phyloP scores from a whole-genome alignment of 2,888 invertebrate species.

The Melieria crassipennis region DNA sequence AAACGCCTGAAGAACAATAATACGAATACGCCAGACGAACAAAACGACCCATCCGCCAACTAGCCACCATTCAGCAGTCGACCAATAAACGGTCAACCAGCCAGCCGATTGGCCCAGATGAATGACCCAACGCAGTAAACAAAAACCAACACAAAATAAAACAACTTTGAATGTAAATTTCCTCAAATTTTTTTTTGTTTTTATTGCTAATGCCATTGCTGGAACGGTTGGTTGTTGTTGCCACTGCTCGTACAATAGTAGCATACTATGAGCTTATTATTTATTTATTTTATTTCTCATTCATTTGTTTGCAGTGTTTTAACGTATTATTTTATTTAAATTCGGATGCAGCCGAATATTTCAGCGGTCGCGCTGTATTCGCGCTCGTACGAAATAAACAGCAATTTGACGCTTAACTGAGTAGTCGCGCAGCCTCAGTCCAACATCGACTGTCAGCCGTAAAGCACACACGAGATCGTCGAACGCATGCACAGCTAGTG shows the following conservation, averaged over 20 bases:
- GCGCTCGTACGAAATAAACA: constrained; percentile 34
- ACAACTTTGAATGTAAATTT: neutral
- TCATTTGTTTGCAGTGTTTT: neutral
- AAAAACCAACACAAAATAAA: neutral
- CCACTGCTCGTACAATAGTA: neutral
- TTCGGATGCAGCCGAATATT: constrained; percentile 6
- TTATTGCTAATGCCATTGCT: neutral
- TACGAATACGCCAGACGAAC: no score
- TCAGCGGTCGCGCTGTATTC: neutral
- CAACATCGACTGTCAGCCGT: constrained; percentile 59
- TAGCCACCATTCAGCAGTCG: neutral
- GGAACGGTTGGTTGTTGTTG: neutral
- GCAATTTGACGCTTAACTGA: constrained; percentile 59
- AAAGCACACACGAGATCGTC: constrained; percentile 45
- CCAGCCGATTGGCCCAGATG: neutral
- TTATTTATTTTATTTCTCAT: neutral
- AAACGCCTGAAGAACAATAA: no score
- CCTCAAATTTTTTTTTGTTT: neutral
- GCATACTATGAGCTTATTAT: neutral
- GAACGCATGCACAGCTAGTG: constrained; percentile 8
- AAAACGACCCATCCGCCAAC: neutral
- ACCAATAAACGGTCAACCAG: neutral
- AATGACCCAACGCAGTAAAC: neutral
- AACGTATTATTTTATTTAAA: neutral
- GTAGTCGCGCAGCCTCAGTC: constrained; percentile 59